Percentiles rank a stretch among this genome's conserved stretches.
phyloP scores from a whole-genome alignment of 1,140 invertebrate species.

The Latrodectus geometricus region DNA sequence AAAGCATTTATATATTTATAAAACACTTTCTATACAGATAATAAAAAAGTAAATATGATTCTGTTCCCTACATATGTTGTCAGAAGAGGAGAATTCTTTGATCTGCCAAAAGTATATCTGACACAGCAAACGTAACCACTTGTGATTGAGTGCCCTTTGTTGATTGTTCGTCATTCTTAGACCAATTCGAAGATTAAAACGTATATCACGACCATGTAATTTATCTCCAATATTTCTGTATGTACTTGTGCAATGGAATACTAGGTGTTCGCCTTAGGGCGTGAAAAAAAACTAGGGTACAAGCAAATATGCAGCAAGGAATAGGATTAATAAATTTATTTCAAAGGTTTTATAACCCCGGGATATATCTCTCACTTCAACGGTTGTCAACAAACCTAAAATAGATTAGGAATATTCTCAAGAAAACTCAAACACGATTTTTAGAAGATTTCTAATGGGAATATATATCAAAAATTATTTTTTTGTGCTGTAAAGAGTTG shows the following conservation, averaged over 20 bases:
- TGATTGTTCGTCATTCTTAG: neutral
- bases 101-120: neutral
- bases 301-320: neutral
- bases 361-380: neutral
- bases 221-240: too few relatives aligned
- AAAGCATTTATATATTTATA: too few relatives aligned
- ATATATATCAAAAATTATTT: too few relatives aligned
- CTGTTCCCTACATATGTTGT: slow-evolving; percentile 6
- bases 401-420: neutral
- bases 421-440: too few relatives aligned
- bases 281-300: neutral
- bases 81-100: slow-evolving; percentile 7
- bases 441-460: too few relatives aligned
- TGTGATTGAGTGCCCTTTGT: neutral
- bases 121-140: neutral
- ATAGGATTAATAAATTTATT: neutral
- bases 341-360: neutral
- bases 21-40: too few relatives aligned
- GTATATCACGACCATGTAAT: too few relatives aligned
- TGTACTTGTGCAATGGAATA: neutral
- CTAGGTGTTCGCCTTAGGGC: neutral
- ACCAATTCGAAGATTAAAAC: neutral
- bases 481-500: too few relatives aligned
- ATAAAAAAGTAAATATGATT: too few relatives aligned
- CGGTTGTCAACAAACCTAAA: neutral